Percentiles rank a stretch among this genome's conserved stretches.
Conservation (phyloP, 2,797 vertebrate genomes). For the Coracias cyanogaster region DNA sequence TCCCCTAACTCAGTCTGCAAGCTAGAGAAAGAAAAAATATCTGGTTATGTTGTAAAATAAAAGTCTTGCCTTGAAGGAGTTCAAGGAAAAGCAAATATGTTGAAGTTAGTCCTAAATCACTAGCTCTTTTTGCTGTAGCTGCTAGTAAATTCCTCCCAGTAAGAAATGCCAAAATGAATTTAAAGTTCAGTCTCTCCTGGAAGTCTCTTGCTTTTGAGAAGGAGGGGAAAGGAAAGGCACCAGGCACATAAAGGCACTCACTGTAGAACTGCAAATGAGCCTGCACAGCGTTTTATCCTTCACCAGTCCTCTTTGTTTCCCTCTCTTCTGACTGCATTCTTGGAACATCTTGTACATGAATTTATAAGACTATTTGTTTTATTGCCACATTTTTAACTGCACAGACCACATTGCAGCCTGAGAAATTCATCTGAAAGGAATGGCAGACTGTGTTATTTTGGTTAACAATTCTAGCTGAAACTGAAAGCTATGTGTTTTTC, state of each 20-base stretch:
- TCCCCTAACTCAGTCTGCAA: background rate
- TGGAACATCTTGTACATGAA: slow-evolving; percentile 57
- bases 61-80: background rate
- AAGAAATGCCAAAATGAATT: slow-evolving; percentile 14
- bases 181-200: slow-evolving; percentile 47
- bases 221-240: slow-evolving; percentile 45
- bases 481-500: background rate
- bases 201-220: slow-evolving; percentile 35
- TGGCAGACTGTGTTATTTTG: background rate
- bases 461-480: background rate
- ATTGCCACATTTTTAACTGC: slow-evolving; percentile 19
- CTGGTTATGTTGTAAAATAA: background rate
- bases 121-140: background rate
- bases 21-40: background rate
- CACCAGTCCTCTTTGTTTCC: slow-evolving; percentile 45
- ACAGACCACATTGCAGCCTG: background rate
- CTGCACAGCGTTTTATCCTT: slow-evolving; percentile 52
- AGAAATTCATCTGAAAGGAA: background rate
- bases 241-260: slow-evolving; percentile 38
- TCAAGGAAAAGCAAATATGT: slow-evolving; percentile 8
- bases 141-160: background rate
- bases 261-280: slow-evolving; percentile 70
- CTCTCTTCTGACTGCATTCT: slow-evolving; percentile 46
- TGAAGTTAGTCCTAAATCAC: background rate
- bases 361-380: slow-evolving; percentile 59